phyloP scores from a whole-genome alignment of 2,113 vertebrate species.

The Brevimyrus niger region DNA sequence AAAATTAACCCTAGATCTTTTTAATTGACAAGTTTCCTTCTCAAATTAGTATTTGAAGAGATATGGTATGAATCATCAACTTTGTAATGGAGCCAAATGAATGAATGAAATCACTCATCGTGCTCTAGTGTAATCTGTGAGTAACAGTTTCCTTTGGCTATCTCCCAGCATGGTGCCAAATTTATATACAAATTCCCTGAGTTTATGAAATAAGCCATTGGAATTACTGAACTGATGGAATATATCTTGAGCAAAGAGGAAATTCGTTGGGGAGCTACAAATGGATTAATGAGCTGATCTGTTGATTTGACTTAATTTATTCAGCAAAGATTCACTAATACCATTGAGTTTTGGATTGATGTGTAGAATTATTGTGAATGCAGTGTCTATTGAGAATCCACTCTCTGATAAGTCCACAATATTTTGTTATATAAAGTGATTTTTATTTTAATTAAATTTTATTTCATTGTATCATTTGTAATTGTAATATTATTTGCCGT shows the following conservation, averaged over 20 bases:
- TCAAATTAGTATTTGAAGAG: neutral
- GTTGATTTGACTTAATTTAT: slow-evolving; percentile 12
- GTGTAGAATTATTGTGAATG: neutral
- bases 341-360: neutral
- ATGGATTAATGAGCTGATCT: slow-evolving; percentile 8
- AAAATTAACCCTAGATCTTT: neutral
- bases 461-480: neutral
- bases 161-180: neutral
- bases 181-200: slow-evolving; percentile 17
- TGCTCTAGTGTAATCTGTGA: slow-evolving; percentile 10
- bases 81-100: slow-evolving; percentile 8
- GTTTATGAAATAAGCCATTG: neutral
- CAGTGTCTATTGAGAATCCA: neutral
- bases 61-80: slow-evolving; percentile 10
- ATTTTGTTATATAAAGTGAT: neutral
- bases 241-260: neutral
- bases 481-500: neutral
- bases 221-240: slow-evolving; percentile 10
- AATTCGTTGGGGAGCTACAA: neutral
- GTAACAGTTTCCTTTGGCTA: slow-evolving; percentile 5
- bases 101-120: slow-evolving; percentile 14
- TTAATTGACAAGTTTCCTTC: neutral
- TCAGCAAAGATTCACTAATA: slow-evolving; percentile 1
- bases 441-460: neutral
- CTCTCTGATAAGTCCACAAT: neutral